Base-by-base conservation (phyloP, 2,797 vertebrate genomes). In the Leptoclinus maculatus region DNA sequence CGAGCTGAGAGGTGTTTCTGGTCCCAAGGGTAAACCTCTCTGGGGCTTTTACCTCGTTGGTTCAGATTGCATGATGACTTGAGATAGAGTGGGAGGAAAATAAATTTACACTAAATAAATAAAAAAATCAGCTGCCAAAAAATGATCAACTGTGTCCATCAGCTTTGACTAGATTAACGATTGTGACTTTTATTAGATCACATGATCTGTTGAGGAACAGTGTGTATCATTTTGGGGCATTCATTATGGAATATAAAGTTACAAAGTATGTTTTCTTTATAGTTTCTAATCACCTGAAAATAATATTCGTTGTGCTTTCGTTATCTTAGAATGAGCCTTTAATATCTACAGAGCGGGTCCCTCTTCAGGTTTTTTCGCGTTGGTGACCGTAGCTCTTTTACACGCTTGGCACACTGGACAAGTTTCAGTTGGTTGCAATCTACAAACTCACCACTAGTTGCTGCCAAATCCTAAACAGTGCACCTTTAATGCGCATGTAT, bases 1-100 rank as follows among this genome's bases (percentile, higher is more conserved):
- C 78, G 76, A 77, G 84, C 77, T 84, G 74, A 87, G 74, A 75
- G 85, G 59, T 64, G 84, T 76, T 85, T 80, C 60, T 66, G 51
- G 56, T 87, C 85, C 76, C 1, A 5, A 14, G 76, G 82, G 88
- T 76, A 45, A 84, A 84, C 59, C 67, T 87, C 87, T 86, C 83
- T 21, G 47, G 81, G 66, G 75, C 57, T 87, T 81, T 80, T 72
- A 59, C 49, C 76, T 79, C 57, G 58, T 74, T 83, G 73, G 65
- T 66, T 80, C 60, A 79, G 80, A 71, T 60, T 76, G 62, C 73
- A 58, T 56, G 60, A 73, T 76, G 75, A 87, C 79, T 69, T 41
- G 49, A 71, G 76, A 65, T 76, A 53, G 36, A 83, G 47, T 19
- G 62, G 67, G 62, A 72, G 73, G 66, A 58, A 73, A 81, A 80